Percentiles rank a stretch among this genome's conserved stretches.
phyloP scores from a whole-genome alignment of 30 jellyfish, hydroid and myxozoan genomes.

The Aurelia aurita complex sp. Pacific region DNA sequence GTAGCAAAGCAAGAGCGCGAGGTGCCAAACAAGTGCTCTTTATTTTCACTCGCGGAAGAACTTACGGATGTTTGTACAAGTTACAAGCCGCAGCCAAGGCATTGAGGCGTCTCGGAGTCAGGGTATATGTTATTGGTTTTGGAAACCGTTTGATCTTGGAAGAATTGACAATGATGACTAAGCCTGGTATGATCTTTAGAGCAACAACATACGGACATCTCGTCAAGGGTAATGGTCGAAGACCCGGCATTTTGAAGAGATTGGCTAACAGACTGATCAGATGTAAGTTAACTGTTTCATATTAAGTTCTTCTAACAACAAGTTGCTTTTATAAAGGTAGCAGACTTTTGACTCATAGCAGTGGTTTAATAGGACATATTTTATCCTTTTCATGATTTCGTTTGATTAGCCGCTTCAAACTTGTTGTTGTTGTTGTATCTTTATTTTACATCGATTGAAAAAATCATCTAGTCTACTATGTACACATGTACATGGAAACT shows the following conservation, averaged over 20 bases:
- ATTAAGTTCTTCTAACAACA: no score
- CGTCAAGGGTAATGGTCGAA: slow-evolving; percentile 18
- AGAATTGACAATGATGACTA: slow-evolving; percentile 71
- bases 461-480: no score
- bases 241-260: slow-evolving; percentile 52
- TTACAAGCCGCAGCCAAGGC: slow-evolving; percentile 58
- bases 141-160: slow-evolving; percentile 55
- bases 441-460: no score
- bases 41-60: slow-evolving; percentile 60
- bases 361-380: no score
- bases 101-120: slow-evolving; percentile 54
- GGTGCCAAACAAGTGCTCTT: slow-evolving; percentile 42
- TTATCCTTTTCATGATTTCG: no score
- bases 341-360: no score
- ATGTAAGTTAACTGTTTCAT: slow-evolving; percentile 32
- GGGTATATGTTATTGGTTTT: slow-evolving; percentile 58
- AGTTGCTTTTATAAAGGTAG: no score
- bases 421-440: no score
- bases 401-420: no score
- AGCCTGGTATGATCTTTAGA: slow-evolving; percentile 64
- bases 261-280: slow-evolving; percentile 35
- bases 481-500: no score
- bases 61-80: slow-evolving; percentile 72
- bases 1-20: slow-evolving; percentile 19
- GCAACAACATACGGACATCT: slow-evolving; percentile 73